These are phyloP conservation scores for Callyntrura sp. DNA, from an alignment of 2,888 invertebrate species.

Conservation along the genomic window DNA sequence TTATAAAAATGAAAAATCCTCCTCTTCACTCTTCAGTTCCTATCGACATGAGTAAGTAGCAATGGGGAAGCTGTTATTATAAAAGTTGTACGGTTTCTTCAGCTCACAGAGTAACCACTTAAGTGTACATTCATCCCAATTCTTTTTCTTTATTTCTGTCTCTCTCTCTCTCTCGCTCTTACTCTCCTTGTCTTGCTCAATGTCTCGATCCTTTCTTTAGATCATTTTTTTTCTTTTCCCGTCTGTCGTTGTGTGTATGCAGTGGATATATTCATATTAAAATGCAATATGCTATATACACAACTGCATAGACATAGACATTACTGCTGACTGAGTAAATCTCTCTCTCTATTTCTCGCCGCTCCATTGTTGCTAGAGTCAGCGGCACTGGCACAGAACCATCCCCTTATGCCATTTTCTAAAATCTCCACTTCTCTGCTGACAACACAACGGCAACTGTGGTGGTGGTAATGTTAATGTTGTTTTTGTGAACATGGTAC, in stretches of 20 bases:
- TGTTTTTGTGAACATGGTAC: background rate
- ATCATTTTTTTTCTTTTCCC: background rate
- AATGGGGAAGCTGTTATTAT: slow-evolving; percentile 6
- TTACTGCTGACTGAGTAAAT: too few relatives aligned
- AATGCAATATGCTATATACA: background rate
- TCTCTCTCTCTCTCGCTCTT: background rate
- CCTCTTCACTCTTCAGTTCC: slow-evolving; percentile 23
- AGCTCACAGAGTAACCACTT: slow-evolving; percentile 41
- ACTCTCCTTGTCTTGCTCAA: background rate
- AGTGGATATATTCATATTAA: background rate
- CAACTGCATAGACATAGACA: too few relatives aligned
- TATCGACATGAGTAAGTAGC: slow-evolving; percentile 21
- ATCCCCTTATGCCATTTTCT: background rate
- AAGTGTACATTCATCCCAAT: slow-evolving; percentile 64
- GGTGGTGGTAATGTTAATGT: background rate
- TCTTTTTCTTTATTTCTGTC: background rate
- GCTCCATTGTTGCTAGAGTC: slow-evolving; percentile 18
- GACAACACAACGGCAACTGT: slow-evolving; percentile 23
- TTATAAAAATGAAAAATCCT: slow-evolving; percentile 44
- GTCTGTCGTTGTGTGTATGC: background rate
- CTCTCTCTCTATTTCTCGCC: background rate
- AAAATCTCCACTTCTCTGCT: slow-evolving; percentile 7
- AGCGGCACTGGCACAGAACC: slow-evolving; percentile 1
- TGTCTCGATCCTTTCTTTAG: background rate
- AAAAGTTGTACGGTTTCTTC: slow-evolving; percentile 23